Evolutionary conservation across 1,140 invertebrate genomes (phyloP), one percentile per base, ranked within the genome.

Genomic region (Sminthurides bifidus): DNA sequence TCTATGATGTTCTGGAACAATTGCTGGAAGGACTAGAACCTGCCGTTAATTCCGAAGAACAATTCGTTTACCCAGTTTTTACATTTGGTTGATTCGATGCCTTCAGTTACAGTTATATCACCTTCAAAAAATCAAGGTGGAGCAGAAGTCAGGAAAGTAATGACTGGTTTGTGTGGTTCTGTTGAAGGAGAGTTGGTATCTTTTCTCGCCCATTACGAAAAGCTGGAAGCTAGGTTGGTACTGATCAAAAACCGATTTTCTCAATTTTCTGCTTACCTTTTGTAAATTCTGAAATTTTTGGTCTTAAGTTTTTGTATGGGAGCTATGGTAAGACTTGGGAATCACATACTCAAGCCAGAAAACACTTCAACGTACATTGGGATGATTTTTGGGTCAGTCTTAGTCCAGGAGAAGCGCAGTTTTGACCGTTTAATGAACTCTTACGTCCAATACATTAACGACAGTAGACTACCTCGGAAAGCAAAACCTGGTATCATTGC

Each of bases 51-150:
- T 83, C 84, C 21, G 94, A 98, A 71, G 93, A 98, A 73, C 83
- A 92, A 60, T 98, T 98, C 74, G 96, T 91, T n/a, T 71, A 82
- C 90, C 12, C 77, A 81, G 30, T 98, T 97, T 73, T 92, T 98
- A 67, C 86, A 92, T 65, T 74, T 96, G 41, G 84, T 90, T 67
- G 76, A 52, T 31, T 70, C 57, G 64, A 45, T 30, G 65, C 69
- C 72, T 68, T 72, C 10, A 68, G 71, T 26, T 74, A 74, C 44
- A 27, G 44, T 26, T 17, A 44, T 38, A 23, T 61, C 58, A 6
- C 61, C 67, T 19, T 54, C 58, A n/a, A 63, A 60, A 49, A 44
- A 50, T 8, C 23, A 30, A 24, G 60, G 54, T 41, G 55, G 55
- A 26, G 63, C 83, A 69, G 85, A 88, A 72, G 80, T 87, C 44